Evolutionary conservation across 2,797 vertebrate species (phyloP).

Genomic region (Acanthurus lineatus): DNA sequence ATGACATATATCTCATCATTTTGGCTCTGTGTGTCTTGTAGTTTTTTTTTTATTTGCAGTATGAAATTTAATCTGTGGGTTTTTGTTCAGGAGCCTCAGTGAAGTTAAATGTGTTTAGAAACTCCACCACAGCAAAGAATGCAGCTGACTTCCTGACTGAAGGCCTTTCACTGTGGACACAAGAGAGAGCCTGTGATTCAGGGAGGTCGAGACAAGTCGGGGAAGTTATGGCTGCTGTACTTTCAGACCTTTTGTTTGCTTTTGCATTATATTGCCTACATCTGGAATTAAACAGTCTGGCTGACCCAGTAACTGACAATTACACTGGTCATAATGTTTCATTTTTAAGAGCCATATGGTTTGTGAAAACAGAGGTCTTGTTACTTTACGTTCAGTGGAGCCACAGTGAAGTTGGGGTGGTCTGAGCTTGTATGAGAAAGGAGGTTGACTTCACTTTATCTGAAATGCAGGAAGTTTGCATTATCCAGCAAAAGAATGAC

Average conservation of each 20-base stretch:
- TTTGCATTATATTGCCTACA: constrained; percentile 34
- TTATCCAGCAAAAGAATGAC: constrained; percentile 57
- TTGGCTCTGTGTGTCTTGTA: background rate
- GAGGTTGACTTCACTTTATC: constrained; percentile 31
- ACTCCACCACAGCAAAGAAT: constrained; percentile 31
- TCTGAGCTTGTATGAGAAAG: constrained; percentile 36
- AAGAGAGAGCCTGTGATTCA: constrained; percentile 29
- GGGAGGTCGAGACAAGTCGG: constrained; percentile 12
- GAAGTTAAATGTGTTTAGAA: constrained; percentile 36
- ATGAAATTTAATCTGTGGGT: background rate
- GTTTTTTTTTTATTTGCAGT: background rate
- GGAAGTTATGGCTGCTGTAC: constrained; percentile 28
- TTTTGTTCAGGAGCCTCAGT: constrained; percentile 10
- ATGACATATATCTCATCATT: background rate
- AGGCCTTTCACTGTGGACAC: constrained; percentile 32
- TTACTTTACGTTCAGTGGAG: constrained; percentile 6
- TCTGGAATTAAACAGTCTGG: constrained; percentile 42
- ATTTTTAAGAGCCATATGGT: constrained; percentile 31
- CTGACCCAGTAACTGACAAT: constrained; percentile 6
- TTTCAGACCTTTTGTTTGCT: constrained; percentile 62
- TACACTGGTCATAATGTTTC: constrained; percentile 21
- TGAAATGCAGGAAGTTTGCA: constrained; percentile 62
- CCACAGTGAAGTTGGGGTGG: constrained; percentile 1
- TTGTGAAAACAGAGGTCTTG: constrained; percentile 33
- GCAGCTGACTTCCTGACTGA: constrained; percentile 43